Conservation (phyloP, 1,140 invertebrate species). For the Drosophila pectinifera region DNA sequence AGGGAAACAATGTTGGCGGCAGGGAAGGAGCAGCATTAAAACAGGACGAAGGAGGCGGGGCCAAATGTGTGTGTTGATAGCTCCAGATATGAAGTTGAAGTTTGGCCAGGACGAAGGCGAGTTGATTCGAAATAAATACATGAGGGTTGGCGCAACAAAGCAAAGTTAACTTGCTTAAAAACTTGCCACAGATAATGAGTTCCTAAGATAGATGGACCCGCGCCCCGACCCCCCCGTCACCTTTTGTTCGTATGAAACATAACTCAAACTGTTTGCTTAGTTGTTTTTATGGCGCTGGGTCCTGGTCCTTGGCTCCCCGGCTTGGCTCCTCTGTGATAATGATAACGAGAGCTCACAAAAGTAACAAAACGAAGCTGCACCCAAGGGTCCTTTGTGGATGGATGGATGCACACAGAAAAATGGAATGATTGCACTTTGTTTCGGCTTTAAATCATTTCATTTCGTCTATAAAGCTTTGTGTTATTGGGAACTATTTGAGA, state of each 20-base stretch:
- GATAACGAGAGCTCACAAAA: constrained; percentile 58
- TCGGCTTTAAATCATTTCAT: not conserved
- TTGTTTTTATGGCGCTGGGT: constrained; percentile 68
- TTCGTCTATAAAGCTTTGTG: not conserved
- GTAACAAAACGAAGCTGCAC: constrained; percentile 52
- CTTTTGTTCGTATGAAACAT: constrained; percentile 48
- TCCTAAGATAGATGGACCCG: constrained; percentile 68
- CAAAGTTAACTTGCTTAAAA: constrained; percentile 70
- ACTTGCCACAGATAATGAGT: constrained; percentile 82
- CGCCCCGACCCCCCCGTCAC: constrained; percentile 2
- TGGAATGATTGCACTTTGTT: not conserved
- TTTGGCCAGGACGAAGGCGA: constrained; percentile 43
- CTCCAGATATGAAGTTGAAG: constrained; percentile 68
- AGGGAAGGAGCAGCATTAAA: constrained; percentile 16
- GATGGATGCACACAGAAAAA: constrained; percentile 42
- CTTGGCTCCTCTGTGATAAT: constrained; percentile 64
- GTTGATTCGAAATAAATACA: constrained; percentile 77
- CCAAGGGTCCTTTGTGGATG: constrained; percentile 54
- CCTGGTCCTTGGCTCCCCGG: constrained; percentile 54
- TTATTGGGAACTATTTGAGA: not conserved
- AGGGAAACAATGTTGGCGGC: constrained; percentile 62
- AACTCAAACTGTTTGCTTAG: constrained; percentile 62
- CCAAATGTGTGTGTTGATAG: constrained; percentile 67
- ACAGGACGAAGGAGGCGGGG: constrained; percentile 30
- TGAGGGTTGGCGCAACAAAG: constrained; percentile 49